Percentiles rank a stretch among this genome's conserved stretches.
These are phyloP conservation scores for Drosophila setifemur DNA, from an alignment of 1,140 invertebrate species.

Conservation along the genomic window DNA sequence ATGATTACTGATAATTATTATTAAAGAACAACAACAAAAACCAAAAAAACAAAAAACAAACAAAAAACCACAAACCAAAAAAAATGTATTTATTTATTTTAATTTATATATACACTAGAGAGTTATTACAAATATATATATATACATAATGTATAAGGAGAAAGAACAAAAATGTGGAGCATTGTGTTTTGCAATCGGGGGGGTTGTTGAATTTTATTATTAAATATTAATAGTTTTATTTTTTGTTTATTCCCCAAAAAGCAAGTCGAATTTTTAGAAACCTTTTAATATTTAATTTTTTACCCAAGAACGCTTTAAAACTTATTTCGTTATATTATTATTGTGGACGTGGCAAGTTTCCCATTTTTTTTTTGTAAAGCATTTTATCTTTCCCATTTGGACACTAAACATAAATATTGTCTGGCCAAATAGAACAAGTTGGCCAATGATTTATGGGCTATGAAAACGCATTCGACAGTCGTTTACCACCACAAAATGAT, in stretches of 20 bases:
- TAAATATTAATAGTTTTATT: neutral
- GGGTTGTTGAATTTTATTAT: neutral
- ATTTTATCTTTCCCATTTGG: neutral
- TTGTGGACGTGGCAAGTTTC: too few species aligned
- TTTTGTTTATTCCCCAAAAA: neutral
- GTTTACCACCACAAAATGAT: conserved; percentile 50
- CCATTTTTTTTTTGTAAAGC: neutral
- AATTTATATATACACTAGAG: conserved; percentile 81
- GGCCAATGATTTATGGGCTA: conserved; percentile 64
- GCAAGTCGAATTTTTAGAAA: too few species aligned
- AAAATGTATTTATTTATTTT: conserved; percentile 81
- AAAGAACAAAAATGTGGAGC: conserved; percentile 46
- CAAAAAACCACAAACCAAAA: conserved; percentile 47
- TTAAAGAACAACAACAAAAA: conserved; percentile 30
- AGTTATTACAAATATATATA: conserved; percentile 79
- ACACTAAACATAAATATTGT: conserved; percentile 31
- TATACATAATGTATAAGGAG: conserved; percentile 75
- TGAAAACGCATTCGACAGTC: conserved; percentile 60
- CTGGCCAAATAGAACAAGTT: conserved; percentile 33
- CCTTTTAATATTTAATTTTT: too few species aligned
- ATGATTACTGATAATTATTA: conserved; percentile 42
- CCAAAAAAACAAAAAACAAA: conserved; percentile 18
- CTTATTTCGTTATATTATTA: too few species aligned
- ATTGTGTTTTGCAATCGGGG: neutral
- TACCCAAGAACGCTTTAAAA: too few species aligned